Conservation (phyloP, 1,140 invertebrate genomes). For the Calycopis cecrops region DNA sequence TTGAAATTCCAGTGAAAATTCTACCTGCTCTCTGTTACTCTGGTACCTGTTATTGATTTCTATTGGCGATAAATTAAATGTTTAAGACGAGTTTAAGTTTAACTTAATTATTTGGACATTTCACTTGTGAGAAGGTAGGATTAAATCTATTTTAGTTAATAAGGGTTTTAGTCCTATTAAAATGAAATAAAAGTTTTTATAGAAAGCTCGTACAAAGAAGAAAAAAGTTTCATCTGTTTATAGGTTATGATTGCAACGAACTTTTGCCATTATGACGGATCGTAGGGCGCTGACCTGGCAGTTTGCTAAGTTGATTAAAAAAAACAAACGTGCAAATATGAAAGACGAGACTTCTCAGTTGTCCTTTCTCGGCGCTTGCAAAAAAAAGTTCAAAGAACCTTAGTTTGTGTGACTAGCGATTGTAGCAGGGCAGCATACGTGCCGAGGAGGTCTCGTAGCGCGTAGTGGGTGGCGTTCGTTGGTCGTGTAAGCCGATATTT, state of each 20-base stretch:
- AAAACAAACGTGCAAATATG: too few relatives aligned
- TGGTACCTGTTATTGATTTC: slow-evolving; percentile 54
- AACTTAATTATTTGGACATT: slow-evolving; percentile 48
- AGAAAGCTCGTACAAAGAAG: not conserved
- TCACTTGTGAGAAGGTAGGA: not conserved
- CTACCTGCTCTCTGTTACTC: slow-evolving; percentile 43
- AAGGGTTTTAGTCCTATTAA: too few relatives aligned
- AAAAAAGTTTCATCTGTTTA: too few relatives aligned
- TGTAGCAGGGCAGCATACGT: slow-evolving; percentile 30
- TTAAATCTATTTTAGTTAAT: not conserved
- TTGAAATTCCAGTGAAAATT: slow-evolving; percentile 52
- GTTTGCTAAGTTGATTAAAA: too few relatives aligned
- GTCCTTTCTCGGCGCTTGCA: too few relatives aligned
- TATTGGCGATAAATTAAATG: slow-evolving; percentile 61
- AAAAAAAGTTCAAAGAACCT: too few relatives aligned
- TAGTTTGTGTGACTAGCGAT: too few relatives aligned
- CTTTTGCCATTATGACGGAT: too few relatives aligned
- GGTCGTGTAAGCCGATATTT: slow-evolving; percentile 66
- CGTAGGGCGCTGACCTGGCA: too few relatives aligned
- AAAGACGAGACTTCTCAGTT: too few relatives aligned
- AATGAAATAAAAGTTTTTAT: too few relatives aligned
- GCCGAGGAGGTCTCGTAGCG: slow-evolving; percentile 32
- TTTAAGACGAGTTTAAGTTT: slow-evolving; percentile 41
- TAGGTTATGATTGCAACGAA: too few relatives aligned
- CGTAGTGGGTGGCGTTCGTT: slow-evolving; percentile 64